phyloP scores from a whole-genome alignment of 1,140 invertebrate species.

The Anoplolepis gracilipes region DNA sequence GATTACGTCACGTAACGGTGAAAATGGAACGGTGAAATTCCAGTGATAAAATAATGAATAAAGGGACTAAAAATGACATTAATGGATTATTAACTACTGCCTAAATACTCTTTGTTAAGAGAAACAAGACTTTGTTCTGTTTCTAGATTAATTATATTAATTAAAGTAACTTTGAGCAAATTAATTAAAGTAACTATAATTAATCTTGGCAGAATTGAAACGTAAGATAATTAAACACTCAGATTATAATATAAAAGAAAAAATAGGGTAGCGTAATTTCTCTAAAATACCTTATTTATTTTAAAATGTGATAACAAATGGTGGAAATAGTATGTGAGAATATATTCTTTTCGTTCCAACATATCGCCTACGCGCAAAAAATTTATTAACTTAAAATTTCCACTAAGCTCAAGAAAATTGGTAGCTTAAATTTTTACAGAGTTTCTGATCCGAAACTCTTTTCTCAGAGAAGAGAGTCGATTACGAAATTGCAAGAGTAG shows the following conservation, averaged over 20 bases:
- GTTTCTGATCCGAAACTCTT: background rate
- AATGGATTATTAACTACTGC: constrained; percentile 35
- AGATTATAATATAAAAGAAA: background rate
- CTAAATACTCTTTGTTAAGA: background rate
- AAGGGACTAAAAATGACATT: constrained; percentile 2
- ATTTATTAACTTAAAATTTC: too few species aligned
- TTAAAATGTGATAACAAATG: background rate
- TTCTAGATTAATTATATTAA: background rate
- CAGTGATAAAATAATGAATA: constrained; percentile 17
- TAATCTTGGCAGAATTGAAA: background rate
- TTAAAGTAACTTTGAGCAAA: background rate
- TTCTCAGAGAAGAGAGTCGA: background rate
- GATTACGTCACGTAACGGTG: constrained; percentile 38
- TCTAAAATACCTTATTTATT: background rate
- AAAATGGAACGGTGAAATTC: background rate
- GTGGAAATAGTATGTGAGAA: background rate
- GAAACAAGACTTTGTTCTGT: background rate
- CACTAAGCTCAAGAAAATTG: background rate
- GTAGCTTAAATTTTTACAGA: background rate
- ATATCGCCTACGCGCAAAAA: too few species aligned
- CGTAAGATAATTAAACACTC: too few species aligned
- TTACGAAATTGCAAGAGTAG: constrained; percentile 18
- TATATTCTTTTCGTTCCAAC: background rate
- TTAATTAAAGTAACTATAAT: too few species aligned
- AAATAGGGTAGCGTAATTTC: background rate